Percentiles rank a stretch among this genome's conserved stretches.
These are phyloP conservation scores for Agrotis ipsilon DNA, from an alignment of 2,888 invertebrate genomes.

Conservation along the genomic window DNA sequence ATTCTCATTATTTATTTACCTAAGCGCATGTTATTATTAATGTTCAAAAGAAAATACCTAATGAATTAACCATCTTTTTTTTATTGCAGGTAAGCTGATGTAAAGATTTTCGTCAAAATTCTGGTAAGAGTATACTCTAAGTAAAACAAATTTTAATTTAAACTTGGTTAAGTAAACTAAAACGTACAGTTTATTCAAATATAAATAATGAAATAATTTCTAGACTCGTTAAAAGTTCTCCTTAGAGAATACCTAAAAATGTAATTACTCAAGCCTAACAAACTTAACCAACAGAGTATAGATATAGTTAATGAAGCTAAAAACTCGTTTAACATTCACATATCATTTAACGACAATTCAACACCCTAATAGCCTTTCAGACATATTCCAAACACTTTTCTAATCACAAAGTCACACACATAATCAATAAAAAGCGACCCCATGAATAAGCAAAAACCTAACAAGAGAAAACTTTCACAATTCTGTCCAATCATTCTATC, in stretches of 20 bases:
- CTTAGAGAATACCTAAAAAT: constrained; percentile 8
- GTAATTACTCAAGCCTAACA: not conserved
- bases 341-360: not conserved
- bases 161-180: not conserved
- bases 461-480: constrained; percentile 43
- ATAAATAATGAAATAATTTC: constrained; percentile 19
- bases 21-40: no score
- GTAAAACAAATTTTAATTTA: not conserved
- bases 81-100: constrained; percentile 36
- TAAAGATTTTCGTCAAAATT: not conserved
- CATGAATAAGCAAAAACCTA: constrained; percentile 55
- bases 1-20: not conserved
- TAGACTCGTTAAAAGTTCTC: constrained; percentile 12
- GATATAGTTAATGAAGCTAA: not conserved
- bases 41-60: not conserved
- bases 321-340: constrained; percentile 3
- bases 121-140: constrained; percentile 11
- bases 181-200: constrained; percentile 4
- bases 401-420: constrained; percentile 51
- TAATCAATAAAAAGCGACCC: constrained; percentile 48
- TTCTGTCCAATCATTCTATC: constrained; percentile 68
- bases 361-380: constrained; percentile 5
- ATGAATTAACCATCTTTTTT: constrained; percentile 14
- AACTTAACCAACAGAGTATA: not conserved
- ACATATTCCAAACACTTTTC: constrained; percentile 30